Evolutionary conservation across 2,113 vertebrate genomes (phyloP).

Genomic region (Antechinus flavipes): DNA sequence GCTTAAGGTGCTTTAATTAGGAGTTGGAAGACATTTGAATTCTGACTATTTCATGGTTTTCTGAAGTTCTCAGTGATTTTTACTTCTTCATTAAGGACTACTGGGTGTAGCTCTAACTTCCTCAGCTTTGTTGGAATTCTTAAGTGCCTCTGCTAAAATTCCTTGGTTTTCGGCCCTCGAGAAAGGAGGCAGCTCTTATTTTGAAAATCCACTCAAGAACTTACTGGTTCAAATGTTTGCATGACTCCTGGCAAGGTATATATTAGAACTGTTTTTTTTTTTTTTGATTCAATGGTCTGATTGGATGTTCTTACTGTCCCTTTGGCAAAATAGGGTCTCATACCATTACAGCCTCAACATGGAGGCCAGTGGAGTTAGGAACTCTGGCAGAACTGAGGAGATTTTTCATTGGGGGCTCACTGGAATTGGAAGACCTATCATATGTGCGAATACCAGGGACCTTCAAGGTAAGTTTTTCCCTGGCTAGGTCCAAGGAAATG

Average conservation of each 20-base stretch:
- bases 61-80: neutral
- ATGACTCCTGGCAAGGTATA: neutral
- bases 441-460: conserved; percentile 91
- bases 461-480: conserved; percentile 89
- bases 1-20: neutral
- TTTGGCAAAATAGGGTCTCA: conserved; percentile 86
- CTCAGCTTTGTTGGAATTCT: neutral
- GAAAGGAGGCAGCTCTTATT: neutral
- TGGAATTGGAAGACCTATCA: conserved; percentile 94
- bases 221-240: neutral
- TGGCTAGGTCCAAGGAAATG: neutral
- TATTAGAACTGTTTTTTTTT: neutral
- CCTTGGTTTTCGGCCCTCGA: neutral
- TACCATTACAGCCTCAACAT: conserved; percentile 88
- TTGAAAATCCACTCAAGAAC: neutral
- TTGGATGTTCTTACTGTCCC: neutral
- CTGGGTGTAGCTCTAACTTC: no score
- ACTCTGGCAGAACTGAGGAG: conserved; percentile 90
- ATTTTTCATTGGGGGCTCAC: conserved; percentile 96
- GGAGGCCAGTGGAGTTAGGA: conserved; percentile 92
- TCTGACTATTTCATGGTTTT: neutral
- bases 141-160: rapidly evolving
- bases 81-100: neutral
- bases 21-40: neutral
- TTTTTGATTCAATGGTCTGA: neutral